Evolutionary conservation across 2,797 vertebrate genomes (phyloP), one percentile per base, ranked within the genome.

Genomic region (Leptodactylus fallax): DNA sequence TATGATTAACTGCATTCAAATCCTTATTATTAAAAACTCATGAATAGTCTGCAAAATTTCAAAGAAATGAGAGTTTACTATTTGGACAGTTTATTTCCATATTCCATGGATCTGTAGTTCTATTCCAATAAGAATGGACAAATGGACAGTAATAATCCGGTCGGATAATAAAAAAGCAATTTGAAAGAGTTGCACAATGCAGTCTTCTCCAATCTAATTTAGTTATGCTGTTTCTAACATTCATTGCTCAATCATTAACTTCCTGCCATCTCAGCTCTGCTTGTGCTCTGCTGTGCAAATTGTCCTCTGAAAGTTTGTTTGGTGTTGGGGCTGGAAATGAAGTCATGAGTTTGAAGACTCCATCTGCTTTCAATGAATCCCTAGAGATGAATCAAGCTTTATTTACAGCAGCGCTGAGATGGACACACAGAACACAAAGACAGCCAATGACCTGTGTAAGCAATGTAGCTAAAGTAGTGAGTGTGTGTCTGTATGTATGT

Each of bases 321-420:
- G 58, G 60, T 85, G 49, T 83, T 83, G 56, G 86, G 51, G 27
- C 60, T 87, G 60, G 81, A 83, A 87, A 87, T 87, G 72, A 83
- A 87, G 81, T 45, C 61, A 79, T 87, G 80, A 87, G 80, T 69
- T 82, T 55, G 60, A 76, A 83, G 86, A 67, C 86, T 81, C 78
- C 69, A 76, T 87, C 86, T 83, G 69, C 72, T 87, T 63, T 55
- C 86, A 87, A 78, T 65, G 55, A 82, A 76, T 87, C 79, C 58
- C 86, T 27, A 27, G 80, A 69, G 81, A 81, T 81, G 72, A 87
- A 87, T 82, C 79, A 87, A 72, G 53, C 77, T 56, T 71, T 87
- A 81, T 87, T 82, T 83, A 76, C 79, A 87, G 79, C 71, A 87
- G 56, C 67, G 21, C 49, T 61, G 69, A 60, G 79, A 87, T 63